phyloP scores from a whole-genome alignment of 2,797 vertebrate species.

The Linurgus olivaceus region DNA sequence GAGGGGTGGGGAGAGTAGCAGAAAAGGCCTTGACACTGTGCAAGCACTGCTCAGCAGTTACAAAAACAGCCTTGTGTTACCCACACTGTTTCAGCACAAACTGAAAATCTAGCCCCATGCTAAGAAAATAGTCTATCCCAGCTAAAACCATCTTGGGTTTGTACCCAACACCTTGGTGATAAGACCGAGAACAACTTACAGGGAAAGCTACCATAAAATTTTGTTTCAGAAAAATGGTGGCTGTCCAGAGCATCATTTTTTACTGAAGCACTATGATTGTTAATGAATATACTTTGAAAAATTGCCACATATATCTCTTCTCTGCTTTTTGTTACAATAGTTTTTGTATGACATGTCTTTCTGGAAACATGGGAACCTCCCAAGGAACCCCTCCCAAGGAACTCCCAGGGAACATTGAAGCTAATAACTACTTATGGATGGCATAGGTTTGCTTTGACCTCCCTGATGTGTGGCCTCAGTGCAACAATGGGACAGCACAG shows the following conservation, averaged over 20 bases:
- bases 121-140: not conserved
- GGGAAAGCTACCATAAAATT: not conserved
- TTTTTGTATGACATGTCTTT: not conserved
- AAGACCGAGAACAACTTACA: not conserved
- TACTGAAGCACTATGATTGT: not conserved
- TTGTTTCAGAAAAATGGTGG: not conserved
- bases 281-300: not conserved
- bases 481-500: not conserved
- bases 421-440: not conserved
- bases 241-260: not conserved
- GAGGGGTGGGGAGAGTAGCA: not conserved
- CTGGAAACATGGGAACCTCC: not conserved
- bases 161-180: not conserved
- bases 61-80: not conserved
- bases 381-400: not conserved
- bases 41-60: not conserved
- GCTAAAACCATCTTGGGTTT: not conserved
- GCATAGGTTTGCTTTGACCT: not conserved
- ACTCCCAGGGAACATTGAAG: not conserved
- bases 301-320: not conserved
- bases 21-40: not conserved
- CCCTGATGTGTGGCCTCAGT: rapidly evolving
- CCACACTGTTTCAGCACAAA: not conserved
- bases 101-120: not conserved
- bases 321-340: not conserved